Conservation (phyloP, 1,140 invertebrate species). For the Arctopsyche grandis region DNA sequence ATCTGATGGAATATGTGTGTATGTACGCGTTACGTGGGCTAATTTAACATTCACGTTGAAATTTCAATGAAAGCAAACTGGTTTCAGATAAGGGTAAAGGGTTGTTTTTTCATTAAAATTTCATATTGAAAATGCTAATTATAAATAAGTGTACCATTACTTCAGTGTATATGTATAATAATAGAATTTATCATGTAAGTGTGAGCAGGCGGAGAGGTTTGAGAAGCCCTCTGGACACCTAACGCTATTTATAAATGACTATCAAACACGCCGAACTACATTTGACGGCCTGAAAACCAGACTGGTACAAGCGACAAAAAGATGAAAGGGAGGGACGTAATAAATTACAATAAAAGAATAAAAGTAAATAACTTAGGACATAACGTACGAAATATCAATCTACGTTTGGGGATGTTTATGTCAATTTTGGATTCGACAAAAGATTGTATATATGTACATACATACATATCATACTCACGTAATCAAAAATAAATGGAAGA, state of each 20-base stretch:
- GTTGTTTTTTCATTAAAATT: neutral
- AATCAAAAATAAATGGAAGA: no score
- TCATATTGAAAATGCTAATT: slow-evolving; percentile 19
- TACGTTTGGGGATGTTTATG: no score
- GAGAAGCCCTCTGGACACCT: neutral
- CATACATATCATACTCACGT: no score
- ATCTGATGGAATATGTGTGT: neutral
- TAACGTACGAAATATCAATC: no score
- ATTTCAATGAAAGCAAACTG: neutral
- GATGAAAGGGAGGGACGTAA: no score
- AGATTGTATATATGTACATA: no score
- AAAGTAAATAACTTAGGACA: no score
- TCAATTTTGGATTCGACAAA: no score
- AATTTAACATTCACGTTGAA: neutral
- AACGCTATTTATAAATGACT: neutral
- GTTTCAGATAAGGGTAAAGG: no score
- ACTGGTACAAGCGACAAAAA: no score
- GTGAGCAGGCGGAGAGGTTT: neutral
- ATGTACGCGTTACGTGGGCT: neutral
- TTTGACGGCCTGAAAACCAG: no score
- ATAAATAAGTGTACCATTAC: neutral
- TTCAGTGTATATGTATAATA: slow-evolving; percentile 25
- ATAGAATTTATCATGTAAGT: slow-evolving; percentile 25
- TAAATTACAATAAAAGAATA: no score
- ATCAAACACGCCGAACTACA: neutral